phyloP scores from a whole-genome alignment of 2,888 invertebrate species.

The Drosophila borborema region DNA sequence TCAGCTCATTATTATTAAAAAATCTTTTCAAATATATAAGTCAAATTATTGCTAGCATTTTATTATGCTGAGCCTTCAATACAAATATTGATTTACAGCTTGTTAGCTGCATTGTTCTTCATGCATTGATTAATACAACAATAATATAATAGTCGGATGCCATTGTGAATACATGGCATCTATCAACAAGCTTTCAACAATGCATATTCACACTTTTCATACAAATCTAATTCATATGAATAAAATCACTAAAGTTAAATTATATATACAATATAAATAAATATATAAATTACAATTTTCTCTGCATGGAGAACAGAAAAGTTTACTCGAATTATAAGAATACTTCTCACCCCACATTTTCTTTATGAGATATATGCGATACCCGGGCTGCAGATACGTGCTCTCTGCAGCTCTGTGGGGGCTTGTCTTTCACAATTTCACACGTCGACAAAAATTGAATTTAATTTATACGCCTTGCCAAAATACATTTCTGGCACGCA shows the following conservation, averaged over 20 bases:
- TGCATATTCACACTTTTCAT: slow-evolving; percentile 9
- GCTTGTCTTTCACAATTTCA: slow-evolving; percentile 64
- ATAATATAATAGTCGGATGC: neutral
- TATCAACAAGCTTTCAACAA: slow-evolving; percentile 24
- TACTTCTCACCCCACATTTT: neutral
- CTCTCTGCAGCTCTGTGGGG: neutral
- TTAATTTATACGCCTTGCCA: slow-evolving; percentile 68
- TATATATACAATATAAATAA: neutral
- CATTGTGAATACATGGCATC: slow-evolving; percentile 21
- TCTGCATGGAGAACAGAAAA: neutral
- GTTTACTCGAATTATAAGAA: neutral
- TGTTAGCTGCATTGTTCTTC: slow-evolving; percentile 15
- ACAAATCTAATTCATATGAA: neutral
- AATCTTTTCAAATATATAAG: no score
- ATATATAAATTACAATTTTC: slow-evolving; percentile 1
- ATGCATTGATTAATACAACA: slow-evolving; percentile 13
- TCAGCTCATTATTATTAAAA: neutral
- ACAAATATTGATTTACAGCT: slow-evolving; percentile 36
- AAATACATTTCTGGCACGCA: slow-evolving; percentile 56
- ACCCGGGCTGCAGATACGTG: slow-evolving; percentile 7
- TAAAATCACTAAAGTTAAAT: slow-evolving; percentile 4
- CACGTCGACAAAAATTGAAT: slow-evolving; percentile 73
- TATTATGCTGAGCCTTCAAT: neutral
- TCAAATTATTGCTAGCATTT: neutral
- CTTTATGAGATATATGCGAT: neutral